These are phyloP conservation scores for Astur gentilis DNA, from an alignment of 2,113 vertebrate species.

Conservation along the genomic window DNA sequence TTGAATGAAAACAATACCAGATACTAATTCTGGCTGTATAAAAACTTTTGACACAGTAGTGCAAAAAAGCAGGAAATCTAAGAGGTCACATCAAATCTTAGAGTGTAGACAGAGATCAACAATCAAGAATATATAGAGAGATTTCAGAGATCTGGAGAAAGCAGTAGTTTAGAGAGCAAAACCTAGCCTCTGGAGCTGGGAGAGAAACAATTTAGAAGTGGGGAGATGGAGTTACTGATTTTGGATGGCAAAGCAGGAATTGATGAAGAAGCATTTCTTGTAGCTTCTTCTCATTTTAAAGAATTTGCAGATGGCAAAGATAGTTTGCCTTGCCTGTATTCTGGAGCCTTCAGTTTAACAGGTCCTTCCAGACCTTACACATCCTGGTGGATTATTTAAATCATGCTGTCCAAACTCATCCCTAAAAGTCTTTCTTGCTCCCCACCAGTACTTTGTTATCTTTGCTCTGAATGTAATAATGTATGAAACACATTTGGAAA, in stretches of 20 bases:
- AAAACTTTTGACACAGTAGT: background rate
- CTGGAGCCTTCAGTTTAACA: background rate
- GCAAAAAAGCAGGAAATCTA: background rate
- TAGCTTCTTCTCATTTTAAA: background rate
- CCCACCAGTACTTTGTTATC: background rate
- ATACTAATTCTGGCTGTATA: background rate
- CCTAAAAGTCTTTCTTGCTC: background rate
- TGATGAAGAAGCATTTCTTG: background rate
- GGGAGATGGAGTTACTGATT: background rate
- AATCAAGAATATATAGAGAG: background rate
- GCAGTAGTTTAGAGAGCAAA: background rate
- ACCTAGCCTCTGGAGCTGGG: background rate
- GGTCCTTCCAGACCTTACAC: background rate
- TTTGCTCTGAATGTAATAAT: background rate
- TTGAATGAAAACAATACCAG: background rate
- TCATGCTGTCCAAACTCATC: background rate
- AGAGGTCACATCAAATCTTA: background rate
- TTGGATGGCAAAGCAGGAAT: background rate
- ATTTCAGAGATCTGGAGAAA: background rate
- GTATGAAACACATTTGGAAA: background rate
- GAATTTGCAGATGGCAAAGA: background rate
- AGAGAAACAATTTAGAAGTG: background rate
- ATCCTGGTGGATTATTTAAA: fast-evolving
- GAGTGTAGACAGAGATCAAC: background rate
- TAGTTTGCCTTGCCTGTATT: background rate